Base-by-base conservation (phyloP, 2,797 vertebrate genomes). In the Lutjanus argentimaculatus region DNA sequence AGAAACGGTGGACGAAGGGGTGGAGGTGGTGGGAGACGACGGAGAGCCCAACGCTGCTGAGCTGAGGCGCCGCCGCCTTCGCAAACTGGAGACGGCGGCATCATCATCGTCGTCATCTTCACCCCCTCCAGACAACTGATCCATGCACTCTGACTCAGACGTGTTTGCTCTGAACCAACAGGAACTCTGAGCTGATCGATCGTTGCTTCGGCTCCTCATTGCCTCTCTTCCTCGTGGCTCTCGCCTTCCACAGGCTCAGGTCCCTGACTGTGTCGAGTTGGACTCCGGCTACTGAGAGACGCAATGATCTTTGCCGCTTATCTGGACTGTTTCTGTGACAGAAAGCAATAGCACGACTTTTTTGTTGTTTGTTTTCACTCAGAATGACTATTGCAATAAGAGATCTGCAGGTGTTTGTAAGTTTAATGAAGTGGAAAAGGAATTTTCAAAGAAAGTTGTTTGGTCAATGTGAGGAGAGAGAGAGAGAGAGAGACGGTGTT, bases 51-150 rank as follows among this genome's bases (percentile, higher is more conserved):
- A 96, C 1, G 88, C 97, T 0, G 97, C 96, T 0, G 98, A 99
- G 86, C 89, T 98, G 55, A 96, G 97, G 62, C 94, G 97, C 17
- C 96, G 98, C 4, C 96, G 98, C 15, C 97, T 99, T 42, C 97
- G 97, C 2, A 99, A 98, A 84, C 89, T 99, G n/a, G 97, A 97
- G 86, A 96, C 96, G 0, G 85, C 96, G 0, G 8, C 83, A 6
- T 64, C 85, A 0, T 52, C 90, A 0, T 62, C 91, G 0, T 52
- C 90, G 0, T 52, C 90, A 0, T 74, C 94, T 0, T 85, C 94
- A 0, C 79, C 93, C 0, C 86, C 94, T 1, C 89, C 95, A 1
- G 95, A 96, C 62, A 96, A 96, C 83, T 98, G 96, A 98, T 30
- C 61, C 19, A 1, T 0, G 25, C 4, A 49, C 10, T 16, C 42